These are phyloP conservation scores for Zophobas morio DNA, from an alignment of 1,140 invertebrate species.

Conservation along the genomic window DNA sequence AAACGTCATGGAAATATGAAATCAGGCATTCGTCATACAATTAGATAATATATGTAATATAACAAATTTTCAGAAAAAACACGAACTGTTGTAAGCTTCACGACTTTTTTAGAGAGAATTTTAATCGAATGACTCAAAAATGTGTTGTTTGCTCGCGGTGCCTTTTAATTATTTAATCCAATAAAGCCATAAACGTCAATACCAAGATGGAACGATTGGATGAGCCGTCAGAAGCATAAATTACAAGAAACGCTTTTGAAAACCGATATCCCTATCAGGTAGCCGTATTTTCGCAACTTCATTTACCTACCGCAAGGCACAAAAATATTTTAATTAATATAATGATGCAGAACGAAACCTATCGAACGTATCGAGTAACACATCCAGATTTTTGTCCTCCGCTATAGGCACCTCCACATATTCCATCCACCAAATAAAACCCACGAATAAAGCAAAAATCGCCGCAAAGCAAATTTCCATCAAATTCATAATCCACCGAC, in stretches of 20 bases:
- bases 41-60: no score
- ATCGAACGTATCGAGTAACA: slow-evolving; percentile 36
- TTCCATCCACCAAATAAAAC: not conserved
- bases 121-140: no score
- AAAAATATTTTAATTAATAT: slow-evolving; percentile 39
- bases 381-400: not conserved
- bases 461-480: not conserved
- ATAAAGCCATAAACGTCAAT: not conserved
- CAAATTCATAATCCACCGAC: not conserved
- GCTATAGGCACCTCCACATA: no score
- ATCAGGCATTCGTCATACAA: no score
- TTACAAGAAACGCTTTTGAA: slow-evolving; percentile 29
- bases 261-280: slow-evolving; percentile 37
- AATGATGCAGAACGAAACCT: slow-evolving; percentile 39
- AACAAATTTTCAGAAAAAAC: no score
- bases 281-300: slow-evolving; percentile 22
- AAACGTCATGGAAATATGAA: no score
- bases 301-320: not conserved
- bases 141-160: no score
- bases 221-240: not conserved
- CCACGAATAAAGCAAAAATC: not conserved
- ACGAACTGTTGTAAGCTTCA: no score
- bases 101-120: no score
- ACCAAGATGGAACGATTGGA: not conserved
- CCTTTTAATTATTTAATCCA: no score